Base-by-base conservation (phyloP, 2,113 vertebrate species). In the Asarcornis scutulata region DNA sequence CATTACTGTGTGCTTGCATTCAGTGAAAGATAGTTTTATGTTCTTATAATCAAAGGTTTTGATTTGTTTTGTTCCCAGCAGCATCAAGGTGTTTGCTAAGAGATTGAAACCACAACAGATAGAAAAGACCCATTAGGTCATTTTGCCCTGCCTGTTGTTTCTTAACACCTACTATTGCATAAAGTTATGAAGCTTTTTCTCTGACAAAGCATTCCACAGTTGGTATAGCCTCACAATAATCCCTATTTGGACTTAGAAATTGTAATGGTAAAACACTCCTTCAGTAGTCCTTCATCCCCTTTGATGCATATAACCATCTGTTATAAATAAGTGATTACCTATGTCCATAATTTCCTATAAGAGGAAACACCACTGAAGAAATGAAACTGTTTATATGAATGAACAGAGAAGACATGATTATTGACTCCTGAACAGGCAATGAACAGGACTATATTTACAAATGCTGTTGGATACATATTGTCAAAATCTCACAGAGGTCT, bases 91-190 rank as follows among this genome's bases (percentile, higher is more conserved):
- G 15, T 81, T 83, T 94, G 42, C 52, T 83, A 48, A 40, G 90
- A 86, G 52, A 44, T 53, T 86, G 42, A 78, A 86, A 92, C 66
- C 31, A 76, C 83, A 90, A 68, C 34, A 94, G 60, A 75, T 59
- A 95, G 73, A 96, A 83, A 91, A 89, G 63, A 73, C 25, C 7
- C 17, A 75, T 71, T 55, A 83, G 88, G 36, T 81, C 56, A 86
- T 88, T 94, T 67, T 94, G n/a, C 46, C 31, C 27, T 86, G 69
- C 40, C 48, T 63, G 40, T 73, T 91, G 42, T 86, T 77, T 53
- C 48, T 38, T 77, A 81, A 83, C 59, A 88, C 11, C 55, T 67
- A 50, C 38, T 71, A 8, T 83, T 91, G 72, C 79, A 42, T 17
- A 83, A 67, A 67, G 40, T 44, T 81, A 34, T 2, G 8, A 94